phyloP scores from a whole-genome alignment of 2,888 invertebrate species.

The Crioceris asparagi region DNA sequence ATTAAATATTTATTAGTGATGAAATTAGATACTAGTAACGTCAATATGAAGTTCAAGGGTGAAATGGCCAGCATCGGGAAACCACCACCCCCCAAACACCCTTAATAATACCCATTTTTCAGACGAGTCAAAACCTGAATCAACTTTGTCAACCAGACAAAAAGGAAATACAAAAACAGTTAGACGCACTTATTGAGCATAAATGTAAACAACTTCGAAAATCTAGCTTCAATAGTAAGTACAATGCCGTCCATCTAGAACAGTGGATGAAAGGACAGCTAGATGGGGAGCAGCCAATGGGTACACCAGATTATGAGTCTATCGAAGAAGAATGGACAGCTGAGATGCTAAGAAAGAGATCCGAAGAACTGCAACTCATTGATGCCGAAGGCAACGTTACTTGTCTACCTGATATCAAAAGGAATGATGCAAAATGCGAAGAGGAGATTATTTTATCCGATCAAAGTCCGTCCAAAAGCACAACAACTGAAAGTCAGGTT shows the following conservation, averaged over 20 bases:
- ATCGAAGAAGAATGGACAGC: slow-evolving; percentile 60
- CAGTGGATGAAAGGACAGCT: slow-evolving; percentile 58
- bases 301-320: slow-evolving; percentile 37
- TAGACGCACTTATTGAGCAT: slow-evolving; percentile 51
- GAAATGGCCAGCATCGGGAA: no score
- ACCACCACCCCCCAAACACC: slow-evolving; percentile 10
- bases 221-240: slow-evolving; percentile 52
- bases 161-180: slow-evolving; percentile 37
- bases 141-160: slow-evolving; percentile 18
- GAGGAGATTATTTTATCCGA: slow-evolving; percentile 38
- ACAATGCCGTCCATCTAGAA: slow-evolving; percentile 63
- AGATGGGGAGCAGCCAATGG: slow-evolving; percentile 20
- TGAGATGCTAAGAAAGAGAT: slow-evolving; percentile 59
- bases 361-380: slow-evolving; percentile 55
- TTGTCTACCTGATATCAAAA: slow-evolving; percentile 9
- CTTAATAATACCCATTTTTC: slow-evolving; percentile 21
- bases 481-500: slow-evolving; percentile 71
- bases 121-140: slow-evolving; percentile 31
- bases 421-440: slow-evolving; percentile 37
- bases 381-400: slow-evolving; percentile 35
- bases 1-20: no score
- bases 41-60: no score
- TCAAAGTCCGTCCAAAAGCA: slow-evolving; percentile 61
- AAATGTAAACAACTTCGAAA: slow-evolving; percentile 53
- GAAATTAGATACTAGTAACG: no score